Conservation (phyloP, 2,113 vertebrate genomes). For the Papio anubis region DNA sequence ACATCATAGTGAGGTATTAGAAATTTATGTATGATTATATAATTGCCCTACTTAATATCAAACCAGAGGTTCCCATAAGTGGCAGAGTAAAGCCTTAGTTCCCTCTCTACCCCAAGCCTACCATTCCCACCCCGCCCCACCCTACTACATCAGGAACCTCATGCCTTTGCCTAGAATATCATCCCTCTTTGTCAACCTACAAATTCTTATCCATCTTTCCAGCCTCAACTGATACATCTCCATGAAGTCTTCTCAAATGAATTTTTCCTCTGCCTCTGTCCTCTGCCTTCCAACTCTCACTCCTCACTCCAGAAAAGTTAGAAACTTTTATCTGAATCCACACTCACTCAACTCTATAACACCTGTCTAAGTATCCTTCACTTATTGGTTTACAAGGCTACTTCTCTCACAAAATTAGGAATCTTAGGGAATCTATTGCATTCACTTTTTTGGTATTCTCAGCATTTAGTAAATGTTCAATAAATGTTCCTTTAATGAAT, state of each 20-base stretch:
- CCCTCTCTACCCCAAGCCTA: neutral
- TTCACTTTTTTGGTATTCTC: neutral
- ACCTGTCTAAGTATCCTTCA: neutral
- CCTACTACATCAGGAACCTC: neutral
- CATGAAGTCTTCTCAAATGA: neutral
- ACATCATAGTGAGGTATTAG: neutral
- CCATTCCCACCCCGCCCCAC: too few relatives aligned
- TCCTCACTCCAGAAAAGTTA: neutral
- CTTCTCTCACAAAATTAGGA: neutral
- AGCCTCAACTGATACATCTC: neutral
- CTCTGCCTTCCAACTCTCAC: neutral
- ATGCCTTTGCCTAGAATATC: neutral
- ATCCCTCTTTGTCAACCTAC: neutral
- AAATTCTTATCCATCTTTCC: neutral
- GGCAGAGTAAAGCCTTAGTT: neutral
- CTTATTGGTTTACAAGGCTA: neutral
- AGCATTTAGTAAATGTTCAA: neutral
- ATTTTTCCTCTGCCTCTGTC: neutral
- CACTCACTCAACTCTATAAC: neutral
- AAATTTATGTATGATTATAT: neutral
- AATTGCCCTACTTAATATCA: neutral
- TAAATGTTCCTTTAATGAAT: neutral
- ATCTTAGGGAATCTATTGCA: neutral
- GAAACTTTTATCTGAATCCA: neutral
- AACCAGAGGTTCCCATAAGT: too few relatives aligned